These are phyloP conservation scores for Dicroscelio sp. DNA, from an alignment of 2,888 invertebrate genomes.

Conservation along the genomic window DNA sequence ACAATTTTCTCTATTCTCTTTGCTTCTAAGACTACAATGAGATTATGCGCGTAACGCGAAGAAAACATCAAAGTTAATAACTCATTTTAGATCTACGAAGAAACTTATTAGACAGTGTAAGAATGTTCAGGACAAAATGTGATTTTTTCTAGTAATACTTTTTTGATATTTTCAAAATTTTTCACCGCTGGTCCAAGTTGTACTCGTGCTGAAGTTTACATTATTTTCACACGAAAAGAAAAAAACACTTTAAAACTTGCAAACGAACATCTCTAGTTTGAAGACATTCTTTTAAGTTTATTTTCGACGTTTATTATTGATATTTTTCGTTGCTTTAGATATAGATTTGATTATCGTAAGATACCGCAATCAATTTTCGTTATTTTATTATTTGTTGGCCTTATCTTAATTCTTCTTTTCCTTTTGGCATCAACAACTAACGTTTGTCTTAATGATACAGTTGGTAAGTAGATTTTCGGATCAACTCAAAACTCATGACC, in stretches of 20 bases:
- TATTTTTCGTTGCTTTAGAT: too few relatives aligned
- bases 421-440: constrained; percentile 9
- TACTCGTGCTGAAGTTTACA: too few relatives aligned
- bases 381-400: background rate
- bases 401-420: background rate
- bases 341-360: too few relatives aligned
- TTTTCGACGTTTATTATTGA: background rate
- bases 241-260: background rate
- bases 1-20: constrained; percentile 22
- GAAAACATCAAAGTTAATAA: constrained; percentile 52
- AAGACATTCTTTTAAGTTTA: background rate
- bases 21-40: constrained; percentile 40
- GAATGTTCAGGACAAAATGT: background rate
- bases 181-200: too few relatives aligned
- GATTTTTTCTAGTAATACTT: background rate
- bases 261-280: background rate
- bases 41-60: constrained; percentile 37
- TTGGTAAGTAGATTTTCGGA: constrained; percentile 27
- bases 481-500: constrained; percentile 58
- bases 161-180: background rate
- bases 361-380: too few relatives aligned
- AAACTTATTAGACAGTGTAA: constrained; percentile 48
- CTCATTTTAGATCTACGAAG: constrained; percentile 36
- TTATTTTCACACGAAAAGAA: background rate
- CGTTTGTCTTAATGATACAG: constrained; percentile 21